phyloP scores from a whole-genome alignment of 2,113 vertebrate species.

The Notothenia coriiceps region DNA sequence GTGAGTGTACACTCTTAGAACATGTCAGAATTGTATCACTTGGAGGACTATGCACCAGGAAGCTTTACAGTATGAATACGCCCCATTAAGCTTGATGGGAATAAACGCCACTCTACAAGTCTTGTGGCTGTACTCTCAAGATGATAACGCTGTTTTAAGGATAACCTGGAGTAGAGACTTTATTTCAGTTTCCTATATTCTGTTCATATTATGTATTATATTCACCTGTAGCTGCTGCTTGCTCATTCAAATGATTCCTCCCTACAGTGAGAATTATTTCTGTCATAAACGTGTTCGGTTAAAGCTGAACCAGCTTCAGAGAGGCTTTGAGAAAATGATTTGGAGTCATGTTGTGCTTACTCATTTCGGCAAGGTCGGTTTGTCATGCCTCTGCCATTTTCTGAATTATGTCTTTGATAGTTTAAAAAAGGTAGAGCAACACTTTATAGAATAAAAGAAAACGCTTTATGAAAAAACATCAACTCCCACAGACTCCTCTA shows the following conservation, averaged over 20 bases:
- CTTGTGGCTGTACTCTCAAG: not conserved
- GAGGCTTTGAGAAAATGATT: not conserved
- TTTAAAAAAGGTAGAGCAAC: constrained; percentile 5
- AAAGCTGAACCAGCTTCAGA: not conserved
- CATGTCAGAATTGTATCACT: no score
- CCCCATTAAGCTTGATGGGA: not conserved
- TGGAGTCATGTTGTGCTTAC: not conserved
- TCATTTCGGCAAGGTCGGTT: constrained; percentile 2
- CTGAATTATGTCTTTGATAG: not conserved
- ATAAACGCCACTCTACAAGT: not conserved
- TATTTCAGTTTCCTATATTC: constrained; percentile 1
- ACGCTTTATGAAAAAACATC: not conserved
- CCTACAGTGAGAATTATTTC: not conserved
- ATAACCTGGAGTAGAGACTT: not conserved
- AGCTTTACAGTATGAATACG: no score
- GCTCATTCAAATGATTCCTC: not conserved
- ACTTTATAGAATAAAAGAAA: not conserved
- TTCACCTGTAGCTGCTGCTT: not conserved
- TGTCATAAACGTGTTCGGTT: not conserved
- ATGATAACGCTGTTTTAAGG: not conserved
- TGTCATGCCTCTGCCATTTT: not conserved
- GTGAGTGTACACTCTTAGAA: no score
- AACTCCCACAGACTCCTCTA: not conserved
- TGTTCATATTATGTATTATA: not conserved
- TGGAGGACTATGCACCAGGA: no score